These are phyloP conservation scores for Lepidurus packardi DNA, from an alignment of 1,140 invertebrate genomes.

Conservation along the genomic window DNA sequence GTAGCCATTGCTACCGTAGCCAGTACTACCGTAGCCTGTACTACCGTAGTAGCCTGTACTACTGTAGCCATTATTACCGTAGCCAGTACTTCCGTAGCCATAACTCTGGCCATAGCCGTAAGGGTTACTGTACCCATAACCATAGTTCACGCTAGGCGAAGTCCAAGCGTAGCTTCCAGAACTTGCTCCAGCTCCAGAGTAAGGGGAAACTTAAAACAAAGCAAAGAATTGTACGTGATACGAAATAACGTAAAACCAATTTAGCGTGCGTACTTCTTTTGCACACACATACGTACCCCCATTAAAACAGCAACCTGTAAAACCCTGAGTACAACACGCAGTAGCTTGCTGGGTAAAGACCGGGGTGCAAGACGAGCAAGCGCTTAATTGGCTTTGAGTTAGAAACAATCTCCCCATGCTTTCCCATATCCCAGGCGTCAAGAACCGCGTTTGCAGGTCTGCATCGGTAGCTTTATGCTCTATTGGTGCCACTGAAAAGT, in stretches of 20 bases:
- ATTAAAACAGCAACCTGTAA: conserved; percentile 2
- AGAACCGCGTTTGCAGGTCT: conserved; percentile 22
- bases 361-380: conserved; percentile 16
- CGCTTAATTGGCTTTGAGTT: conserved; percentile 25
- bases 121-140: neutral
- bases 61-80: neutral
- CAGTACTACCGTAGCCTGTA: neutral
- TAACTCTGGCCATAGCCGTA: neutral
- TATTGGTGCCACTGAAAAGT: neutral
- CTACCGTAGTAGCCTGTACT: neutral
- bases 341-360: conserved; percentile 11
- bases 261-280: neutral
- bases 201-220: neutral
- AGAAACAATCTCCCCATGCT: conserved; percentile 28
- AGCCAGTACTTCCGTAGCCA: neutral
- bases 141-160: neutral
- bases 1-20: neutral
- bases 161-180: neutral
- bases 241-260: neutral
- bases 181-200: neutral
- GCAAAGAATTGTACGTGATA: neutral
- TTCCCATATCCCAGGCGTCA: conserved; percentile 23
- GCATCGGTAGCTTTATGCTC: neutral
- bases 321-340: conserved; percentile 21
- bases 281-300: neutral